Evolutionary conservation across 2,888 invertebrate species (phyloP).

Genomic region (Busseola fusca): DNA sequence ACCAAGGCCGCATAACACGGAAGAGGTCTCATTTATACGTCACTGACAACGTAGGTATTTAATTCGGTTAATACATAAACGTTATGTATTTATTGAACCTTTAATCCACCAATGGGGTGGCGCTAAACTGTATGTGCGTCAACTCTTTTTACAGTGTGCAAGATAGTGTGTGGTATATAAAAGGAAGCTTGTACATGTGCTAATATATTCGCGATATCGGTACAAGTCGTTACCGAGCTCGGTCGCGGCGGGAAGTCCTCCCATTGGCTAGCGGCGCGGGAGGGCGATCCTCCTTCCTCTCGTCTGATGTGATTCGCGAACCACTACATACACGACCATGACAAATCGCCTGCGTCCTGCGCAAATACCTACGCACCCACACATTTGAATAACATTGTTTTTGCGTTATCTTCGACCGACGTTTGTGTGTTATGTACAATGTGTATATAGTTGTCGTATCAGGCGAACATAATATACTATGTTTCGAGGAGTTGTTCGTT

Average conservation of each 20-base stretch:
- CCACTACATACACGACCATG: constrained; percentile 72
- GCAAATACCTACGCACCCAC: constrained; percentile 67
- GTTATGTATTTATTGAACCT: constrained; percentile 63
- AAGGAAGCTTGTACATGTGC: constrained; percentile 65
- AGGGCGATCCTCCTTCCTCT: constrained; percentile 89
- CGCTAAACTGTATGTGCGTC: constrained; percentile 33
- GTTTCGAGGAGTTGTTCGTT: constrained; percentile 57
- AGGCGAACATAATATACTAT: constrained; percentile 68
- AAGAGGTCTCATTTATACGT: constrained; percentile 69
- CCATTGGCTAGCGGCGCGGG: constrained; percentile 82
- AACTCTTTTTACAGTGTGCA: constrained; percentile 45
- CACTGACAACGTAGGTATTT: constrained; percentile 60
- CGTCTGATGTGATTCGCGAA: constrained; percentile 86
- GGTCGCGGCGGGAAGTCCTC: constrained; percentile 75
- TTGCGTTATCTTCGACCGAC: constrained; percentile 59
- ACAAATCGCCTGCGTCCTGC: constrained; percentile 79
- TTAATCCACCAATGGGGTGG: constrained; percentile 62
- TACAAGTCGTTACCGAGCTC: constrained; percentile 71
- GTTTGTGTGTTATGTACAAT: constrained; percentile 55
- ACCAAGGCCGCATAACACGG: constrained; percentile 81
- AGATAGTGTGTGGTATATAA: constrained; percentile 63
- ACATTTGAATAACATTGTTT: constrained; percentile 52
- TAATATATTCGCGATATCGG: constrained; percentile 85
- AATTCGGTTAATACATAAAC: constrained; percentile 41
- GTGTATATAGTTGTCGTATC: constrained; percentile 55